These are phyloP conservation scores for Eleginops maclovinus DNA, from an alignment of 2,113 vertebrate species.

Conservation along the genomic window DNA sequence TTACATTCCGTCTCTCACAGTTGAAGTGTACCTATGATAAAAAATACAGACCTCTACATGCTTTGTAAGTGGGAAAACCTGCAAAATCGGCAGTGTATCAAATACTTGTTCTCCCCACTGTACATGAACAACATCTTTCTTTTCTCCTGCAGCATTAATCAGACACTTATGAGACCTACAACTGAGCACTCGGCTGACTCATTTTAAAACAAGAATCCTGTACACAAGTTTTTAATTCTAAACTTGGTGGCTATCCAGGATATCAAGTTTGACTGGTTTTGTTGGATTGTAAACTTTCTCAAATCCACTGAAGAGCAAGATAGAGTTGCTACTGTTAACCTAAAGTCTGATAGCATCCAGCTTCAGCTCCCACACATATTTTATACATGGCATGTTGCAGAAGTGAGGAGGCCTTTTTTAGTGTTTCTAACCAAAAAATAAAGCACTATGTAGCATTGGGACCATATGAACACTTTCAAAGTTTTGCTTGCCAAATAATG, in stretches of 20 bases:
- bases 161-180: not conserved
- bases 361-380: too few species aligned
- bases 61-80: too few species aligned
- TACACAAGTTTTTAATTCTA: too few species aligned
- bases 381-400: not conserved
- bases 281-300: not conserved
- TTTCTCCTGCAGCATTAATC: not conserved
- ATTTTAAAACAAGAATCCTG: not conserved
- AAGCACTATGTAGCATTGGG: not conserved
- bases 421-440: not conserved
- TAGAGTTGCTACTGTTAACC: not conserved
- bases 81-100: too few species aligned
- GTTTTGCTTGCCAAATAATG: too few species aligned
- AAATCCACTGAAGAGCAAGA: not conserved
- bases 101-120: too few species aligned
- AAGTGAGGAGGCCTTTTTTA: not conserved
- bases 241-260: not conserved
- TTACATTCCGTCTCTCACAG: too few species aligned
- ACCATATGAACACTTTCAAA: too few species aligned
- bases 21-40: too few species aligned
- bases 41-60: too few species aligned
- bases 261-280: not conserved
- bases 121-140: too few species aligned
- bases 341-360: not conserved
- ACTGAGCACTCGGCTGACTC: fast-evolving